These are phyloP conservation scores for Brachionus koreanus DNA, from an alignment of 1,140 invertebrate species.

Conservation along the genomic window DNA sequence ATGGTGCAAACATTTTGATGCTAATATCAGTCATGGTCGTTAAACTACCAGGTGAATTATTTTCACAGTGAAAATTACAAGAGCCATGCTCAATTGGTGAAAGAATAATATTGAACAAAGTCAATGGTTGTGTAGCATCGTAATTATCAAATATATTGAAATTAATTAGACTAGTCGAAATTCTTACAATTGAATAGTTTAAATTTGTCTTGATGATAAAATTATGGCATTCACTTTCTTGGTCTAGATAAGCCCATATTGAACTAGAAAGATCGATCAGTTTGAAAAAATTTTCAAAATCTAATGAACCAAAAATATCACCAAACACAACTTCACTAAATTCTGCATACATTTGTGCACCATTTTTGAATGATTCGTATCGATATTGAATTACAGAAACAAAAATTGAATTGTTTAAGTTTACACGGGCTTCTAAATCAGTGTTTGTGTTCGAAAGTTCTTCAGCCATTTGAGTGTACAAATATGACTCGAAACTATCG, in stretches of 20 bases:
- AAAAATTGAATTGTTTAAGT: neutral
- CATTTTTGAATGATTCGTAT: neutral
- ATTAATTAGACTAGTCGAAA: neutral
- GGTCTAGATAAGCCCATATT: neutral
- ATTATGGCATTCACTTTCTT: neutral
- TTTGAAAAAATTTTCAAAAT: slow-evolving; percentile 11
- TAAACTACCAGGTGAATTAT: neutral
- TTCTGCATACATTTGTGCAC: neutral
- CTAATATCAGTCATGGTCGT: neutral
- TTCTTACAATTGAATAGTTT: neutral
- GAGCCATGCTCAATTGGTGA: neutral
- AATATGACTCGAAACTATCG: neutral
- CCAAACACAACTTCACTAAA: neutral
- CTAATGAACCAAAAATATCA: neutral
- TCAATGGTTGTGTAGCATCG: neutral
- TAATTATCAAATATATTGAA: neutral
- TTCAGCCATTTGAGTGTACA: neutral
- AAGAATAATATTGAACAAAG: neutral
- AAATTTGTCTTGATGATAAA: neutral
- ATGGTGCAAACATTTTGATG: neutral
- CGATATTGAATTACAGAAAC: neutral
- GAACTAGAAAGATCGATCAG: neutral
- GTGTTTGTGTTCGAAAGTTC: neutral
- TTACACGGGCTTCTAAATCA: neutral
- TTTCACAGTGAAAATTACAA: slow-evolving; percentile 16